Base-by-base conservation (phyloP, 2,797 vertebrate species). In the Anguilla pacifica region DNA sequence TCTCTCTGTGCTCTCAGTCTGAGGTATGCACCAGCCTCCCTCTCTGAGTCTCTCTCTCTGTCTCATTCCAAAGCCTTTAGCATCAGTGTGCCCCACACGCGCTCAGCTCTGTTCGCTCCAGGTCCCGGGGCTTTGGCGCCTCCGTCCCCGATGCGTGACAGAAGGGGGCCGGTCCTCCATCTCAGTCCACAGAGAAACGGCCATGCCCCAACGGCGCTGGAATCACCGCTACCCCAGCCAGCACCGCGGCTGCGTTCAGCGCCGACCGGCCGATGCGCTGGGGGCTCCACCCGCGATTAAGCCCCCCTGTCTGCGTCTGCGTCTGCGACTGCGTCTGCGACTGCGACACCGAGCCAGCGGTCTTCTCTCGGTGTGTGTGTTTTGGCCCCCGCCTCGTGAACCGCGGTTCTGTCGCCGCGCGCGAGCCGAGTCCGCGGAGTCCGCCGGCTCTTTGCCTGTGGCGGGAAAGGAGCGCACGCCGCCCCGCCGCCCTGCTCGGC, bases 381-480 rank as follows among this genome's bases (percentile, higher is more conserved):
- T 89, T 91, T 95, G 95, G 94, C 94, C 92, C 64, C 90, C 90
- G 89, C 91, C 77, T 64, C 86, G 88, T 91, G n/a, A 51, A 91
- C 90, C 90, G 88, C 87, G 39, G 87, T 85, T 91, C 89, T 91
- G 88, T 92, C 90, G 35, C 91, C 90, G 4, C 49, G 87, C 89
- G 86, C 88, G 90, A 89, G 87, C 89, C 51, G 85, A 1, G 17
- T 35, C 49, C 49, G 9, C 49, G 49, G 88, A 93, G 91, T 91
- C 91, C 92, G 89, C 90, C 88, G 92, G 90, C 90, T 90, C 87
- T 90, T 83, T 64, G 89, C 91, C 89, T 88, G 88, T 91, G 88
- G 85, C 90, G 6, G 79, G 79, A 49, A 90, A 88, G 91, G 85
- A 86, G 81, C 90, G 87, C 86, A 90, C 84, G 89, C 83, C 89